Evolutionary conservation across 2,113 vertebrate genomes (phyloP).

Genomic region (Ctenodactylus gundi): DNA sequence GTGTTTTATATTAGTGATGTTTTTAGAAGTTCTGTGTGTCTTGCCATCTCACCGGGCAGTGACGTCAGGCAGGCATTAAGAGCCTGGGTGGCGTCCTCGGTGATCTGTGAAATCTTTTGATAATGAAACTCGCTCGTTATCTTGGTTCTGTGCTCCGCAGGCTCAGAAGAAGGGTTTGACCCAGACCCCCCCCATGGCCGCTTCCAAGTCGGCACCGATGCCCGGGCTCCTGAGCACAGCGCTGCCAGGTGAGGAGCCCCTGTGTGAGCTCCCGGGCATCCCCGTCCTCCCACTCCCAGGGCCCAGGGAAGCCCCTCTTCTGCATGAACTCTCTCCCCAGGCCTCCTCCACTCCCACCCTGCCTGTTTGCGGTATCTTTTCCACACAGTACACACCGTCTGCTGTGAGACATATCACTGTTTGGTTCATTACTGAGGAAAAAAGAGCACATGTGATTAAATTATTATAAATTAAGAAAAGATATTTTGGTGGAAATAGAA

Average conservation of each 20-base stretch:
- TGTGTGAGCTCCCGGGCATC: neutral
- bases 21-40: neutral
- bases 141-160: constrained; percentile 74
- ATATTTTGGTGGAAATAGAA: no score
- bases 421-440: neutral
- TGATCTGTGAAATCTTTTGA: constrained; percentile 33
- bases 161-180: constrained; percentile 84
- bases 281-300: neutral
- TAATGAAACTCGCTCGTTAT: constrained; percentile 51
- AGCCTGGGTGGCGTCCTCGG: neutral
- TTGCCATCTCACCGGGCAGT: neutral
- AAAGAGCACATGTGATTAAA: neutral
- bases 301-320: neutral
- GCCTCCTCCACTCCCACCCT: neutral
- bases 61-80: neutral
- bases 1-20: neutral
- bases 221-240: constrained; percentile 87
- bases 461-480: neutral
- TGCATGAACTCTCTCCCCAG: neutral
- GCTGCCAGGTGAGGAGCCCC: constrained; percentile 80
- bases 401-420: neutral
- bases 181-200: constrained; percentile 83
- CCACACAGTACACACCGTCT: neutral
- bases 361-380: neutral
- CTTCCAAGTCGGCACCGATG: constrained; percentile 86